Evolutionary conservation across 1,140 invertebrate genomes (phyloP).

Genomic region (Philopotamus ludificatus): DNA sequence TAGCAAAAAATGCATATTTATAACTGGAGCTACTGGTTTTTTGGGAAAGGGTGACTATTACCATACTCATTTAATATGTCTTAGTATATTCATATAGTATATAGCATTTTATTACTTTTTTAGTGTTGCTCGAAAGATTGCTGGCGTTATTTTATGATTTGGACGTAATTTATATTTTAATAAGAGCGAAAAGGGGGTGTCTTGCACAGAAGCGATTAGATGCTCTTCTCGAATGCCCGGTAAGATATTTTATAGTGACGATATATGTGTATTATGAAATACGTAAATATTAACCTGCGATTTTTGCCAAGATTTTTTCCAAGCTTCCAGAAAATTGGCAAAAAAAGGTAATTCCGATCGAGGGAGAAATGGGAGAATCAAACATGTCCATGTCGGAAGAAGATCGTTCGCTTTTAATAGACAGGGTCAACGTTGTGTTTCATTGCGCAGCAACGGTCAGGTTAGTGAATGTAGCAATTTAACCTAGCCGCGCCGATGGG

Average conservation of each 20-base stretch:
- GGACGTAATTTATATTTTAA: not conserved
- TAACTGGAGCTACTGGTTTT: slow-evolving; percentile 9
- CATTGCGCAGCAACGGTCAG: slow-evolving; percentile 16
- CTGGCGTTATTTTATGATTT: not conserved
- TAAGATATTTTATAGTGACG: no score
- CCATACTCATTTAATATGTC: no score
- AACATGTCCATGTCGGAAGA: not conserved
- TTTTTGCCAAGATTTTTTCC: slow-evolving; percentile 13
- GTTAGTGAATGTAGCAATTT: not conserved
- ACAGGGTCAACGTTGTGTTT: slow-evolving; percentile 7
- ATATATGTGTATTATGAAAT: no score
- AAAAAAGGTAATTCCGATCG: slow-evolving; percentile 2
- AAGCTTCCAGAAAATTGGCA: not conserved
- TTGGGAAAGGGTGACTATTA: slow-evolving; percentile 17
- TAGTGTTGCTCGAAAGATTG: slow-evolving; percentile 7
- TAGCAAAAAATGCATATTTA: not conserved
- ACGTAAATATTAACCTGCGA: no score
- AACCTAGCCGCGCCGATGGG: not conserved
- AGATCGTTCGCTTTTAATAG: not conserved
- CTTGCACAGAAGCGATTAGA: not conserved
- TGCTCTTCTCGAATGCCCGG: not conserved
- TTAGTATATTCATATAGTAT: no score
- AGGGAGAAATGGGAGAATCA: not conserved
- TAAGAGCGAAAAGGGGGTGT: not conserved
- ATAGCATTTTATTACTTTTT: not conserved